Evolutionary conservation across 2,797 vertebrate species (phyloP), one percentile per base, ranked within the genome.

Genomic region (Numenius phaeopus): DNA sequence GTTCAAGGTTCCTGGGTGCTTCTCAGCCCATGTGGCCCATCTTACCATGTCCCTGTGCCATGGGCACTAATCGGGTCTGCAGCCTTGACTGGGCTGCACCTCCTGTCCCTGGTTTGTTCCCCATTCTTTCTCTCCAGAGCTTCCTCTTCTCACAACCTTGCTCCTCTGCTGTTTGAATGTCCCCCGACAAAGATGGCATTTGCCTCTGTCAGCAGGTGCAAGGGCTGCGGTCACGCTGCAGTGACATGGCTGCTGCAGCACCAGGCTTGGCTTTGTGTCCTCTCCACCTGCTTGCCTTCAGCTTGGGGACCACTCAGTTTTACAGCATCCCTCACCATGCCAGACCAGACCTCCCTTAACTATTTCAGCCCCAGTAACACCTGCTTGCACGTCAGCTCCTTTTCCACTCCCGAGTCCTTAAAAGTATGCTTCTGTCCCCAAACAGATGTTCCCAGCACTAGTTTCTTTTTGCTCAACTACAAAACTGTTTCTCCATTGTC

Each of bases 31-130:
- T 11, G 14, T 75, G 65, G 16, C 12, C 47, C 8, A 8, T 1
- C 24, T 40, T 10, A n/a, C 17, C 20, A 1, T 5, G 5, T 32
- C 32, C 39, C 29, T 2, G 3, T 30, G 30, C 23, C 1, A 0
- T n/a, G 42, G 55, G 21, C 32, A 39, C 23, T 22, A 81, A 46
- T 6, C 18, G 46, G 50, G 32, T 58, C 47, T 85, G 57, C 49
- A 85, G 26, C 58, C 40, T 57, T 79, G 49, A 44, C 14, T 0
- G 7, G 37, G 34, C 50, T 62, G 26, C 23, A 22, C 14, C 34
- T 58, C 7, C 29, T 3, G 0, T 46, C 22, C 18, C 23, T 10
- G 18, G 5, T 66, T 75, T 3, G 0, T 39, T 80, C 37, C 7
- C 8, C 8, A 2, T 70, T 90, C 34, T 47, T 69, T 69, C 29